Conservation (phyloP, 2,113 vertebrate species). For the Tragelaphus buxtoni region DNA sequence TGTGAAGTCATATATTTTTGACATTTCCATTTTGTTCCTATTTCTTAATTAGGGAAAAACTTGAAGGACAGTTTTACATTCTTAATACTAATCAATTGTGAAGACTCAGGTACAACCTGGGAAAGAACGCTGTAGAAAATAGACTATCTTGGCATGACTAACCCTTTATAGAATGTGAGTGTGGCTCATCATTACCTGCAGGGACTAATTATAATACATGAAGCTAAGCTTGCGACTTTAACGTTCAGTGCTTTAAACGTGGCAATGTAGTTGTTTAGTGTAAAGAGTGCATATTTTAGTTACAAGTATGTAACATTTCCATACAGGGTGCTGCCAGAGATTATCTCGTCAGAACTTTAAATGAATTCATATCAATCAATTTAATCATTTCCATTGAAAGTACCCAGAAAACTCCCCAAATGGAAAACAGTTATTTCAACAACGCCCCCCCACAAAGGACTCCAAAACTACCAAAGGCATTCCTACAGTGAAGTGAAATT, state of each 20-base stretch:
- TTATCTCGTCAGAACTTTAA: background rate
- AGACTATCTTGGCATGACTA: background rate
- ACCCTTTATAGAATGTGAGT: background rate
- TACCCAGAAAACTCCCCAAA: background rate
- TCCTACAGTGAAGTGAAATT: background rate
- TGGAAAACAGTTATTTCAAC: background rate
- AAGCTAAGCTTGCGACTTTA: conserved; percentile 9
- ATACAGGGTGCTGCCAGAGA: background rate
- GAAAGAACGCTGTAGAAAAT: background rate
- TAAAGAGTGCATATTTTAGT: background rate
- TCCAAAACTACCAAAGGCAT: background rate
- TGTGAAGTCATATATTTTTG: background rate
- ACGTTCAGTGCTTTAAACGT: conserved; percentile 9
- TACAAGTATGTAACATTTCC: background rate
- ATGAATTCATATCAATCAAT: background rate
- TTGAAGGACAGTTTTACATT: background rate
- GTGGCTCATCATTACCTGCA: background rate
- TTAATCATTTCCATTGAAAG: background rate
- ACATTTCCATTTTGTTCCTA: background rate
- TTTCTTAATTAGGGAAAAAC: background rate
- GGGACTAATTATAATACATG: background rate
- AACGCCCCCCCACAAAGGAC: background rate
- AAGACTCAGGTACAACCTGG: background rate
- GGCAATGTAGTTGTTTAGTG: background rate
- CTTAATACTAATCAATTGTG: background rate